Base-by-base conservation (phyloP, 2,797 vertebrate species). In the Typhlichthys eigenmanni region DNA sequence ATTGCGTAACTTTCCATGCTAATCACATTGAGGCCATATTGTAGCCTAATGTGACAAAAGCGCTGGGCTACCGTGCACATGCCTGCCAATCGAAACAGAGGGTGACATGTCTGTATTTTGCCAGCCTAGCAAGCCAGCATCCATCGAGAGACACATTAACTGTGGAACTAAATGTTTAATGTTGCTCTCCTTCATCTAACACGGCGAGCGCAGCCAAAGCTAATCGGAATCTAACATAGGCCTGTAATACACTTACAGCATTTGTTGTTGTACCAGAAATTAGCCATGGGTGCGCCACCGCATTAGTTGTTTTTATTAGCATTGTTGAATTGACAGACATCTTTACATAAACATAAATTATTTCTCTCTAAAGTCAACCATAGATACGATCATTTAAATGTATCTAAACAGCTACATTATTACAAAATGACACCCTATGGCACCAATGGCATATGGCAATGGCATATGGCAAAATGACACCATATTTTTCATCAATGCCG, bases 1-100 rank as follows among this genome's bases (percentile, higher is more conserved):
- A 82, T 66, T 60, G 16, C 61, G 66, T 76, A 64, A 75, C 75
- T 74, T 76, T 58, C 71, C 50, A 72, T 53, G 34, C 55, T 80
- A 82, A 81, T 83, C 69, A 75, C 65, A 68, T 60, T 48, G 38
- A 50, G 64, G 62, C 74, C 60, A 69, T 52, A 50, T n/a, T 64
- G 62, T 59, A 72, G 64, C 82, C 60, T 62, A 60, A 53, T 17
- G 38, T 64, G 56, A 66, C 72, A 38, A 68, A 46, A 17, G 43
- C 45, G 45, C 24, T 3, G 0, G 19, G 67, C 45, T 55, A 14
- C 38, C 54, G 47, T 47, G 64, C 48, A 51, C 38, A 19, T 66
- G 59, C 56, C 47, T 24, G 52, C 49, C 43, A 57, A 32, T 54
- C 10, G 19, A 14, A 52, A 14, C 2, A 13, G 54, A 29, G 16